phyloP scores from a whole-genome alignment of 1,140 invertebrate genomes.

The Vanessa tameamea region DNA sequence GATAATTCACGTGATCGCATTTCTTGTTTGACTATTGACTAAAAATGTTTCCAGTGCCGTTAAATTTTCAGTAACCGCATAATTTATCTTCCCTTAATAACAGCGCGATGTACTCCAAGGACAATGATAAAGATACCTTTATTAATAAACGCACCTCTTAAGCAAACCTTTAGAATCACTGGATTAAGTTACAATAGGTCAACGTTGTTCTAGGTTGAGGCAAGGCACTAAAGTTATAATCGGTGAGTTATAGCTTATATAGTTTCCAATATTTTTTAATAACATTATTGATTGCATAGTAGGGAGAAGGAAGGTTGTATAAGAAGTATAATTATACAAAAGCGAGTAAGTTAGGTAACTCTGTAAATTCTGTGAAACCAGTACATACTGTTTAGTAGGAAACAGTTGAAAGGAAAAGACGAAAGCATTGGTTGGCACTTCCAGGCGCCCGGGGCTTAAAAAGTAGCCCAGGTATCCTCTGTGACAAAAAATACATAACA shows the following conservation, averaged over 20 bases:
- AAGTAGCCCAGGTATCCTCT: too few relatives aligned
- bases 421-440: too few relatives aligned
- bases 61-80: slow-evolving; percentile 49
- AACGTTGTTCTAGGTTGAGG: not conserved
- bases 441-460: too few relatives aligned
- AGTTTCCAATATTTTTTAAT: not conserved
- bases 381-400: too few relatives aligned
- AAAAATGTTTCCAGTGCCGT: slow-evolving; percentile 45
- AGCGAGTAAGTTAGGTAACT: too few relatives aligned
- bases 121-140: slow-evolving; percentile 65
- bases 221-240: not conserved
- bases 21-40: not conserved
- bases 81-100: slow-evolving; percentile 64
- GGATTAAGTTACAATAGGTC: not conserved
- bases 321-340: too few relatives aligned
- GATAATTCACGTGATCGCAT: not conserved
- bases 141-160: slow-evolving; percentile 56
- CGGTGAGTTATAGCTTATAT: not conserved
- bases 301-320: too few relatives aligned
- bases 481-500: too few relatives aligned
- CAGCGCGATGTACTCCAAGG: slow-evolving; percentile 59
- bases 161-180: slow-evolving; percentile 5
- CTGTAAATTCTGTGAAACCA: too few relatives aligned
- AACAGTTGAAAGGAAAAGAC: too few relatives aligned
- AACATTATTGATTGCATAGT: too few relatives aligned